phyloP scores from a whole-genome alignment of 2,113 vertebrate species.

The Tauraco erythrolophus region DNA sequence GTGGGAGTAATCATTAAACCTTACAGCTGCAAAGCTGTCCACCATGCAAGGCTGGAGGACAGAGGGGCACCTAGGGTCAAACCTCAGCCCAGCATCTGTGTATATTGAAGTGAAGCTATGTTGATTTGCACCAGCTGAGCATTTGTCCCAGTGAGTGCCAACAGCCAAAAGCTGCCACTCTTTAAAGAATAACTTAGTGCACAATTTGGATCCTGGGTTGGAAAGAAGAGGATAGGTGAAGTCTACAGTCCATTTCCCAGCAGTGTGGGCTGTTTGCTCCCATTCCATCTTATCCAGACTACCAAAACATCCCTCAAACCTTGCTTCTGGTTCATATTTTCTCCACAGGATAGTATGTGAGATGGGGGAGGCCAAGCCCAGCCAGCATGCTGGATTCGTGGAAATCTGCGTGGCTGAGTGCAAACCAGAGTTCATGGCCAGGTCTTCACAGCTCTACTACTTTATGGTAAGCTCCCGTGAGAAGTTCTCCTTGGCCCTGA shows the following conservation, averaged over 20 bases:
- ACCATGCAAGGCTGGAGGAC: background rate
- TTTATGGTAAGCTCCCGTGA: constrained; percentile 88
- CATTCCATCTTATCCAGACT: no score
- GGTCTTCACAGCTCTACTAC: constrained; percentile 93
- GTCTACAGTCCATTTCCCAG: background rate
- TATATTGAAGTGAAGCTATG: background rate
- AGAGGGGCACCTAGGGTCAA: rapidly evolving
- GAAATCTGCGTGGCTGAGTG: constrained; percentile 95
- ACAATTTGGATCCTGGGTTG: background rate
- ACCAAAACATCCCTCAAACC: background rate
- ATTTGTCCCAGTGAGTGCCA: background rate
- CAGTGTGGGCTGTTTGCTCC: background rate
- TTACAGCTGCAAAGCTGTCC: background rate
- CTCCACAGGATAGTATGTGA: constrained; percentile 94
- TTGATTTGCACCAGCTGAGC: background rate
- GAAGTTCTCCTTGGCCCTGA: background rate
- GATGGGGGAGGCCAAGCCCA: constrained; percentile 94
- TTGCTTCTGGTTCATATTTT: background rate
- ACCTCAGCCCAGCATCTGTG: background rate
- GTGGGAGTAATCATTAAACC: background rate
- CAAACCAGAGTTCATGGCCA: constrained; percentile 90
- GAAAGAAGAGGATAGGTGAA: background rate
- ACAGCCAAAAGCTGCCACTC: background rate
- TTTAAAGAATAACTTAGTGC: background rate
- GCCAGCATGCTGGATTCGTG: constrained; percentile 91